These are phyloP conservation scores for Ptiloglossa arizonensis DNA, from an alignment of 1,140 invertebrate genomes.

Conservation along the genomic window DNA sequence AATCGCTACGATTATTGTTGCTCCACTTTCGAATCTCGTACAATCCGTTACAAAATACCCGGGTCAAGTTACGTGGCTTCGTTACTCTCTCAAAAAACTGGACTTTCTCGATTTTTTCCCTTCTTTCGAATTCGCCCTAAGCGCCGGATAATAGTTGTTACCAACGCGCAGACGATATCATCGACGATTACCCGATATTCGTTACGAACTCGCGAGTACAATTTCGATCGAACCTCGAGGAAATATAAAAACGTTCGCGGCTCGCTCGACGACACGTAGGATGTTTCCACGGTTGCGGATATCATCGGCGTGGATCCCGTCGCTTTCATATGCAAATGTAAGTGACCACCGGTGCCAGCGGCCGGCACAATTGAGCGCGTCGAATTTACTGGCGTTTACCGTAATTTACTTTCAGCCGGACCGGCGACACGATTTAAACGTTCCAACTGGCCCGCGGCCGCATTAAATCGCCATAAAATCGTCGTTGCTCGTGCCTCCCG, in stretches of 20 bases:
- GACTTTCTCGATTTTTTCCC: too few relatives aligned
- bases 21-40: too few relatives aligned
- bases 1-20: too few relatives aligned
- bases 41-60: too few relatives aligned
- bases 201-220: not conserved
- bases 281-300: constrained; percentile 34
- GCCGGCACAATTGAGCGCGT: constrained; percentile 49
- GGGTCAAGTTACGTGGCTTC: too few relatives aligned
- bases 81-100: too few relatives aligned
- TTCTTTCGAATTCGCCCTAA: too few relatives aligned
- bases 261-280: constrained; percentile 8
- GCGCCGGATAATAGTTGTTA: too few relatives aligned
- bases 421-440: constrained; percentile 36
- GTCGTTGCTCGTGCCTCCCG: not conserved
- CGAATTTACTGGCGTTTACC: constrained; percentile 60
- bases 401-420: constrained; percentile 57
- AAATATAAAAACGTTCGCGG: not conserved
- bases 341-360: constrained; percentile 22
- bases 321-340: constrained; percentile 63
- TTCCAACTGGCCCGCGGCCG: constrained; percentile 42
- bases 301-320: constrained; percentile 43
- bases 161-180: too few relatives aligned
- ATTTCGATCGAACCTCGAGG: not conserved
- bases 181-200: too few relatives aligned
- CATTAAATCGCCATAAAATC: constrained; percentile 55